Evolutionary conservation across 2,888 invertebrate genomes (phyloP), one percentile per base, ranked within the genome.

Genomic region (Fragum sueziense): DNA sequence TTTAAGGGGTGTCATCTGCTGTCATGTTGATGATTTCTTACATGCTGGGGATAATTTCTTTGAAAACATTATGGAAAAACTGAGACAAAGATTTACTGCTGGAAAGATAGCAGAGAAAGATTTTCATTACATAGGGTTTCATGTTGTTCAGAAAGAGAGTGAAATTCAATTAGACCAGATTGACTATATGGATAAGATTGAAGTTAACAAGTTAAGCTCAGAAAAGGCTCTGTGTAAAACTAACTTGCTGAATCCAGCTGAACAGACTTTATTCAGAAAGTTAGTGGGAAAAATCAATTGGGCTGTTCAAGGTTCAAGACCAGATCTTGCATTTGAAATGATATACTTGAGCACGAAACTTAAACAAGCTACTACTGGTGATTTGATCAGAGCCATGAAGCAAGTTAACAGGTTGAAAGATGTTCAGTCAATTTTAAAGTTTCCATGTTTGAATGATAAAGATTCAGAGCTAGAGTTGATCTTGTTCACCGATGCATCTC

Each of bases 21-120:
- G 70, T 51, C 85, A 82, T 74, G 77, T 85, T 9, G 82, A 85
- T 70, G 79, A 85, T 54, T 82, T 80, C 54, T 51, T 84, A 0
- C 77, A 79, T 77, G 76, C 72, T 54, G 82, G 84, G 27, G 54
- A 59, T 47, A 27, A n/a, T 11, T 22, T 52, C 11, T 52, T 52
- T 52, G 6, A 52, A 27, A 84, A 84, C 70, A 29, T 59, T 6
- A 67, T 79, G 37, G 14, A n/a, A 47, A 79, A 33, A 84, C 84
- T 65, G 76, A 61, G 51, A 73, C 74, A 77, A 14, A 72, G 72
- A 17, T 74, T 22, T 22, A 78, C 80, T 52, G 59, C 59, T 65
- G 81, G 83, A 33, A 76, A 79, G 67, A 34, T 69, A 27, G 9
- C 54, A 34, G 61, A 78, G 17, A 67, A 70, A 11, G 74, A 25